Conservation (phyloP, 2,888 invertebrate species). For the Julus scandinavius region DNA sequence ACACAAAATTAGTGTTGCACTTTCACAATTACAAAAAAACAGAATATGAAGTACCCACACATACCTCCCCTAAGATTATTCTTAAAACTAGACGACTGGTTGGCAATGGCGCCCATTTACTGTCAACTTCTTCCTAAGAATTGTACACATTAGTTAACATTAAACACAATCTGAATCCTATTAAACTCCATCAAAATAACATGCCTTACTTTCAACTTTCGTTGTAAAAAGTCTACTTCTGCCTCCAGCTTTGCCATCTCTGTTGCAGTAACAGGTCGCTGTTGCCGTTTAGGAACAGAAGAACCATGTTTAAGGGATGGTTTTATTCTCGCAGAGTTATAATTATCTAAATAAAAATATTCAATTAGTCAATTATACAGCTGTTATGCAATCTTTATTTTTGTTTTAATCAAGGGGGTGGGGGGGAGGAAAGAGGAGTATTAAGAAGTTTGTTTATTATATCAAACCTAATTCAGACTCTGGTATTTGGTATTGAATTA, state of each 20-base stretch:
- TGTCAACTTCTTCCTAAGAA: slow-evolving; percentile 6
- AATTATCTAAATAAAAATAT: slow-evolving; percentile 5
- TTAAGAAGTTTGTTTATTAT: too few species aligned
- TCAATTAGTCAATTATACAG: too few species aligned
- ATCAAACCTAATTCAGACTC: too few species aligned
- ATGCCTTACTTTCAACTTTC: slow-evolving; percentile 27
- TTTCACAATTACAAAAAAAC: too few species aligned
- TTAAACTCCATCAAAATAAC: background rate
- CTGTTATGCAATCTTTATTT: too few species aligned
- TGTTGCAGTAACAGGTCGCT: slow-evolving; percentile 47
- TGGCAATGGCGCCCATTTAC: slow-evolving; percentile 39
- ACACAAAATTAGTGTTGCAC: too few species aligned
- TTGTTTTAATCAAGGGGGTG: too few species aligned
- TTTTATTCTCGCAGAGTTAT: slow-evolving; percentile 17
- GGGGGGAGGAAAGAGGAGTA: too few species aligned
- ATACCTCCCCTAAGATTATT: slow-evolving; percentile 54
- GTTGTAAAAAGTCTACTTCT: slow-evolving; percentile 48
- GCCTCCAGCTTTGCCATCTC: slow-evolving; percentile 51
- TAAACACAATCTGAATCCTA: background rate
- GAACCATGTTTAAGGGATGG: background rate
- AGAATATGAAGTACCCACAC: background rate
- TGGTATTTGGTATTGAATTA: too few species aligned
- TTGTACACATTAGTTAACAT: background rate
- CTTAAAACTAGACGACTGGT: slow-evolving; percentile 40
- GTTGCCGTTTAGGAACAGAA: background rate